These are phyloP conservation scores for Gobiocypris rarus DNA, from an alignment of 2,113 vertebrate species.

Conservation along the genomic window DNA sequence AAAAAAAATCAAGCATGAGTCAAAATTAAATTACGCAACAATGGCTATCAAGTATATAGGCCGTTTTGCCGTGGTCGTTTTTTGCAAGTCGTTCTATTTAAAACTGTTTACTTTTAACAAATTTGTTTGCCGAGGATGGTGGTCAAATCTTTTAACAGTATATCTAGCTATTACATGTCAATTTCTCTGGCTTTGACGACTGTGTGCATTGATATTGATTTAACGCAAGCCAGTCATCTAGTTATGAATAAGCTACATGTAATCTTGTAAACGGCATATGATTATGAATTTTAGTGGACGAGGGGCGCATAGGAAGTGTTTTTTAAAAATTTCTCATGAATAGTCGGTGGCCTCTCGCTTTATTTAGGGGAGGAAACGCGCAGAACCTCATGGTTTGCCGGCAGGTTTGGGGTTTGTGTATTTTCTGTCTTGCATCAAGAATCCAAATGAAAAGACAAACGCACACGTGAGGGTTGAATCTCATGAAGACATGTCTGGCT, in stretches of 20 bases:
- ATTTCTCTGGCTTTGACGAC: slow-evolving; percentile 64
- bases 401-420: slow-evolving; percentile 64
- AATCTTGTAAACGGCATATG: slow-evolving; percentile 65
- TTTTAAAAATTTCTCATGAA: slow-evolving; percentile 37
- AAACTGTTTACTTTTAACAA: slow-evolving; percentile 61
- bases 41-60: slow-evolving; percentile 17
- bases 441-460: slow-evolving; percentile 62
- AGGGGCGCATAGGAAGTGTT: slow-evolving; percentile 40
- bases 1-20: slow-evolving; percentile 43
- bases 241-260: slow-evolving; percentile 71
- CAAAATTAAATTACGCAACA: slow-evolving; percentile 29
- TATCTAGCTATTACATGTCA: slow-evolving; percentile 57
- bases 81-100: slow-evolving; percentile 63
- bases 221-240: slow-evolving; percentile 66
- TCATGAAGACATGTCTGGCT: background rate
- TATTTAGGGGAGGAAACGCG: slow-evolving; percentile 7
- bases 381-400: slow-evolving; percentile 56
- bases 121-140: slow-evolving; percentile 68
- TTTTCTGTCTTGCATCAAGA: slow-evolving; percentile 83
- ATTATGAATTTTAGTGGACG: slow-evolving; percentile 64
- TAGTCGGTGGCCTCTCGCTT: slow-evolving; percentile 54
- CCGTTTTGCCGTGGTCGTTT: slow-evolving; percentile 53
- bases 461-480: slow-evolving; percentile 31
- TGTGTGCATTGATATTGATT: slow-evolving; percentile 68
- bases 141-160: slow-evolving; percentile 62